These are phyloP conservation scores for Abramis brama DNA, from an alignment of 2,113 vertebrate species.

Conservation along the genomic window DNA sequence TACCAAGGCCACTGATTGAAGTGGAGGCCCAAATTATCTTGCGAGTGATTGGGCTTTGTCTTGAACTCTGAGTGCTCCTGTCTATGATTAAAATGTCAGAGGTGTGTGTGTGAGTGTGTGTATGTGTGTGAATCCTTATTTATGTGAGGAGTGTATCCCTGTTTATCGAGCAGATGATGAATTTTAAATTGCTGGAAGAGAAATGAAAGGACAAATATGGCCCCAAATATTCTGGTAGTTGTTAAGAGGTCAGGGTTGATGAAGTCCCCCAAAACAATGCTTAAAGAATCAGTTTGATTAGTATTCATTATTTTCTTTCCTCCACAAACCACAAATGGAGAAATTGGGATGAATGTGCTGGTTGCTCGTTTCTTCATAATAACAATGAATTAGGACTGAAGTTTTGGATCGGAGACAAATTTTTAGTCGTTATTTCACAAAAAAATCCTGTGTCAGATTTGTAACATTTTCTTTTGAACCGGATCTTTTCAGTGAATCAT, in stretches of 20 bases:
- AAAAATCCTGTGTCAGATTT: background rate
- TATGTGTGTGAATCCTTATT: constrained; percentile 47
- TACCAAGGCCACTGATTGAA: constrained; percentile 79
- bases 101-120: constrained; percentile 53
- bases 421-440: background rate
- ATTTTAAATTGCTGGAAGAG: constrained; percentile 22
- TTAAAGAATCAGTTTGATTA: background rate
- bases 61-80: constrained; percentile 71
- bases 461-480: background rate
- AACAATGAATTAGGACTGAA: too few species aligned
- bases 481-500: background rate
- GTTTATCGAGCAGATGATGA: constrained; percentile 41
- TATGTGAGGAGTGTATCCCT: constrained; percentile 36
- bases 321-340: background rate
- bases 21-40: constrained; percentile 81
- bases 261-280: background rate
- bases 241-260: background rate
- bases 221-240: constrained; percentile 3
- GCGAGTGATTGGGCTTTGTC: constrained; percentile 79
- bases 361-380: too few species aligned
- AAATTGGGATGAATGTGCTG: too few species aligned
- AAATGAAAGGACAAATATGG: constrained; percentile 43
- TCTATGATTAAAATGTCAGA: constrained; percentile 78
- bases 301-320: background rate
- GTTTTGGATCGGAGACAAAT: too few species aligned